Evolutionary conservation across 2,113 vertebrate genomes (phyloP).

Genomic region (Anarrhichthys ocellatus): DNA sequence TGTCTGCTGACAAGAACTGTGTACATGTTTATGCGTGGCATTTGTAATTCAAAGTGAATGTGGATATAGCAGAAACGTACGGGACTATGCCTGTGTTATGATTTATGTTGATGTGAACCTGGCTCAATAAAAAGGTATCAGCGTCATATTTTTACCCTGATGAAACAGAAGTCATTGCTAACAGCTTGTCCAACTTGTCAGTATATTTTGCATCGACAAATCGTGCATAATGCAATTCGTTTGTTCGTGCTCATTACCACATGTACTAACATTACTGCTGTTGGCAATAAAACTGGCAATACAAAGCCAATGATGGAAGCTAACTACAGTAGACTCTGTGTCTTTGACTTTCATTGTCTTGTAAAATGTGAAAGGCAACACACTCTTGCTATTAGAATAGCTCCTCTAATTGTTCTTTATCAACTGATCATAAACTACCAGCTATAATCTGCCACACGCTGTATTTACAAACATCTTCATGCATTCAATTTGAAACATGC

Average conservation of each 20-base stretch:
- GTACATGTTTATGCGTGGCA: constrained; percentile 33
- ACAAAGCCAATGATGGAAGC: constrained; percentile 48
- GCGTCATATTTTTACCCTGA: constrained; percentile 34
- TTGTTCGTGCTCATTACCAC: constrained; percentile 51
- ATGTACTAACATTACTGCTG: constrained; percentile 60
- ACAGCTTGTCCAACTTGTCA: constrained; percentile 40
- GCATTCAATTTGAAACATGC: constrained; percentile 53
- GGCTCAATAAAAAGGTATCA: constrained; percentile 38
- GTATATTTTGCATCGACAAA: constrained; percentile 44
- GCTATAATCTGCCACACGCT: constrained; percentile 46
- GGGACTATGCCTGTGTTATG: constrained; percentile 35
- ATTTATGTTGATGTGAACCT: constrained; percentile 46
- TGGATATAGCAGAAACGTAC: constrained; percentile 29
- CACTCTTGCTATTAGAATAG: constrained; percentile 46
- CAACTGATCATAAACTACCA: constrained; percentile 64
- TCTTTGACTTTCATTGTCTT: constrained; percentile 73
- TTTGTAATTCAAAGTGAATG: constrained; percentile 43
- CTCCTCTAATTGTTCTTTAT: constrained; percentile 63
- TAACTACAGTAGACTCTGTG: constrained; percentile 19
- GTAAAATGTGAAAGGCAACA: constrained; percentile 58
- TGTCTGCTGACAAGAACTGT: constrained; percentile 48
- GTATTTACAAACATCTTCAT: constrained; percentile 60
- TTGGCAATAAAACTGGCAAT: constrained; percentile 65
- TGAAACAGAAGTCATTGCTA: constrained; percentile 44
- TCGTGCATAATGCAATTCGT: constrained; percentile 45